phyloP scores from a whole-genome alignment of 2,113 vertebrate genomes.

The Pachycephala philippinensis region DNA sequence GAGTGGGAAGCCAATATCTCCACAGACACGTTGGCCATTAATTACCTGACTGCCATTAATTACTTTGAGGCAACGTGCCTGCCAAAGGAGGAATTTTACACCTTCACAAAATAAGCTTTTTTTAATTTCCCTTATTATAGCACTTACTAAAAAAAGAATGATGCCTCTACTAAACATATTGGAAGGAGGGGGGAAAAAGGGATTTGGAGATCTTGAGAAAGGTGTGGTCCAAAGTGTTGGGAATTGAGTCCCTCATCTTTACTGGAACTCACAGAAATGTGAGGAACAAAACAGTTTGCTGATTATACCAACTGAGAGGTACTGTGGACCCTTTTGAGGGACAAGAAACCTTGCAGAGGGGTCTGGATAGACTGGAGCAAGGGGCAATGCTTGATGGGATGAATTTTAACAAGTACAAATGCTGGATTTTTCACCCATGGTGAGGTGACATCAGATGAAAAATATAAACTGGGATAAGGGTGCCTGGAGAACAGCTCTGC shows the following conservation, averaged over 20 bases:
- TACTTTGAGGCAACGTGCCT: neutral
- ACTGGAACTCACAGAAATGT: neutral
- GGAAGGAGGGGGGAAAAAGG: neutral
- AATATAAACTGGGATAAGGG: neutral
- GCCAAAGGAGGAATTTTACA: neutral
- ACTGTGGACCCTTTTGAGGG: neutral
- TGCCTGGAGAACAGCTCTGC: neutral
- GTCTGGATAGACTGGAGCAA: neutral
- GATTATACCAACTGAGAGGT: neutral
- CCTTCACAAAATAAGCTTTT: neutral
- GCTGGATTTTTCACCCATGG: neutral
- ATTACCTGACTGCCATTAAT: neutral
- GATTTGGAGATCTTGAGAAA: neutral
- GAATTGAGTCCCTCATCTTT: neutral
- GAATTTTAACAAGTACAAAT: neutral
- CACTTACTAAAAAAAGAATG: neutral
- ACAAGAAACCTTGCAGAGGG: neutral
- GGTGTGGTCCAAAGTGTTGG: neutral
- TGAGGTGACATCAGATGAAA: neutral
- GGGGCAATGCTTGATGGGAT: neutral
- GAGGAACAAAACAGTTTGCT: neutral
- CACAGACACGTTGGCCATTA: neutral
- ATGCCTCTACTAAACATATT: neutral
- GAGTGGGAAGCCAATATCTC: neutral
- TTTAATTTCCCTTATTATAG: neutral